Conservation (phyloP, 2,888 invertebrate genomes). For the Drosophila neonasuta region DNA sequence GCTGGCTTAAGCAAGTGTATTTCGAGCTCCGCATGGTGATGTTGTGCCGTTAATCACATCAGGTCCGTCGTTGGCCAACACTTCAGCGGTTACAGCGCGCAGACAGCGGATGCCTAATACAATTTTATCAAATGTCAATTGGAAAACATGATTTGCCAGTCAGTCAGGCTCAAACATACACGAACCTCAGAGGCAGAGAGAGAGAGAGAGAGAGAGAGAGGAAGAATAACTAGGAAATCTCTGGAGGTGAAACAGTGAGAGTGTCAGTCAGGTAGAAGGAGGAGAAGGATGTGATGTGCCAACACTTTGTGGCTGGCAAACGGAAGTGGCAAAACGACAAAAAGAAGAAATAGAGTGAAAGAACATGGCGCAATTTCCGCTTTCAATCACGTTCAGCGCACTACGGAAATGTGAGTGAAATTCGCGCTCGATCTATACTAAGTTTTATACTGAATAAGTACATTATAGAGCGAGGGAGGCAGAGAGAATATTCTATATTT, state of each 20-base stretch:
- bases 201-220: background rate
- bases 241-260: conserved; percentile 3
- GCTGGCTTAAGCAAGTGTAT: conserved; percentile 14
- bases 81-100: conserved; percentile 27
- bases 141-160: conserved; percentile 66
- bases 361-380: conserved; percentile 66
- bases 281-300: conserved; percentile 32
- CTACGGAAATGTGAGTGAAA: conserved; percentile 64
- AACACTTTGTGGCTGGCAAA: conserved; percentile 63
- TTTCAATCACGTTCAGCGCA: conserved; percentile 68
- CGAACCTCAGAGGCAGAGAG: background rate
- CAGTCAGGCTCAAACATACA: conserved; percentile 39
- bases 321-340: conserved; percentile 53
- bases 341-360: conserved; percentile 27
- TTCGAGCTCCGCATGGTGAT: conserved; percentile 3
- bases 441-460: conserved; percentile 16
- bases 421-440: conserved; percentile 22
- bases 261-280: background rate
- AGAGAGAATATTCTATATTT: background rate
- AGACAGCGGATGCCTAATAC: conserved; percentile 39
- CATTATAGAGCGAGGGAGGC: background rate
- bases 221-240: background rate
- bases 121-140: conserved; percentile 73
- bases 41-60: conserved; percentile 52
- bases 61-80: conserved; percentile 48